Base-by-base conservation (phyloP, 2,888 invertebrate genomes). In the Gymnosoma rotundatum region DNA sequence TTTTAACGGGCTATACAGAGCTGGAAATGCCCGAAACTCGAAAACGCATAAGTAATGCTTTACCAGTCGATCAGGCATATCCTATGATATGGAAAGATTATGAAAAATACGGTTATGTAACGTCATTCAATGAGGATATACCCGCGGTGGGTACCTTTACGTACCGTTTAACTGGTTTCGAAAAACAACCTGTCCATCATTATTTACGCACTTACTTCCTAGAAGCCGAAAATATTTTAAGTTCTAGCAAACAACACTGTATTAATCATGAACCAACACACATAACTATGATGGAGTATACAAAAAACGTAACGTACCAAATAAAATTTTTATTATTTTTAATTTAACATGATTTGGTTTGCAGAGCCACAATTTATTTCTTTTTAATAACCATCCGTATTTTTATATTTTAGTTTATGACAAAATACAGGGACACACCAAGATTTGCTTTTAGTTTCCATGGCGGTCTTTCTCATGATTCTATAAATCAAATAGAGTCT, bases 391-490 rank as follows among this genome's bases (percentile, higher is more conserved):
- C 7, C 2, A 8, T 50, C 1, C n/a, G 7, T 48, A 48, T 48
- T 48, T 48, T n/a, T 61, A 36, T 21, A 42, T 69, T 86, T 14
- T 83, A 94, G 94, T 94, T 94, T 87, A 93, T 94, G 91, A 91
- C 93, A 10, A 94, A 94, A 42, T 96, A 97, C 79, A 93, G 93
- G 61, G 93, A 94, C 42, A 93, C 94, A 67, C 96, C 97, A 0
- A 95, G 96, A 88, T 98, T 98, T 91, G 93, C 95, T 12, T 97
- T 98, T 90, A 96, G 96, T 12, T 98, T 98, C 92, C 96, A 98
- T 88, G 96, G 96, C 0, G 97, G 98, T 88, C 94, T 98, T 21
- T 97, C 97, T 0, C 98, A 99, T 88, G 96, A 97, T 88, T 95
- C 96, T 66, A 95, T 96, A 88, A 97, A 97, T 90, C 93, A 95